These are phyloP conservation scores for Philhelius pedissequus DNA, from an alignment of 2,888 invertebrate species.

Conservation along the genomic window DNA sequence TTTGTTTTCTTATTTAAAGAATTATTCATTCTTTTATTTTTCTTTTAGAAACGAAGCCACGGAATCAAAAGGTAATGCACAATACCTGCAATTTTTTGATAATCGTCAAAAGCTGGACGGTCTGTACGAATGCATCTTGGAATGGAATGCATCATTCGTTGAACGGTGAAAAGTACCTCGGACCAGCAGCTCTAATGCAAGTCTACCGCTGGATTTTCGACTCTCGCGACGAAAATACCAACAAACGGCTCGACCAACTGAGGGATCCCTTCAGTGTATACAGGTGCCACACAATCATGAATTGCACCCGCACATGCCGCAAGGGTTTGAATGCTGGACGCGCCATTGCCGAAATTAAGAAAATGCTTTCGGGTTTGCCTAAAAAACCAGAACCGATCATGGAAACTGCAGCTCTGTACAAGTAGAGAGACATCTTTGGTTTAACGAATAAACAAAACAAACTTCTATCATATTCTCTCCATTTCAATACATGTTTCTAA, in stretches of 20 bases:
- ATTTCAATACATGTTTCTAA: background rate
- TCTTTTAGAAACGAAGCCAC: conserved; percentile 78
- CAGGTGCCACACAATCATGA: conserved; percentile 98
- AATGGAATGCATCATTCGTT: conserved; percentile 99
- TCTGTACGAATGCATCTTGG: conserved; percentile 97
- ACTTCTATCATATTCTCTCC: conserved; percentile 11
- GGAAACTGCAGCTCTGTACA: conserved; percentile 83
- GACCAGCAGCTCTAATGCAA: conserved; percentile 99
- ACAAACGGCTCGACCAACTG: conserved; percentile 88
- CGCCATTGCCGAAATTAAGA: conserved; percentile 98
- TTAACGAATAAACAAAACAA: background rate
- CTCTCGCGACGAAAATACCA: conserved; percentile 91
- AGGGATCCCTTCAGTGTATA: conserved; percentile 95
- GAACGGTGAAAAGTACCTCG: conserved; percentile 98
- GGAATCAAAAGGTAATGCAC: conserved; percentile 85
- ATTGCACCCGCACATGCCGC: conserved; percentile 96
- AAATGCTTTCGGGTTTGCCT: conserved; percentile 90
- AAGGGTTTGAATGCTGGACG: conserved; percentile 97
- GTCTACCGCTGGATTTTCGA: conserved; percentile 99
- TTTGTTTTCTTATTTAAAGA: no score
- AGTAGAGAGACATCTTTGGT: conserved; percentile 69
- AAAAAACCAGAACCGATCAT: conserved; percentile 88
- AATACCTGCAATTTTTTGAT: conserved; percentile 92
- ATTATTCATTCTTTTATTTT: background rate
- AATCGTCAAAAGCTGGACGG: conserved; percentile 97